Evolutionary conservation across 2,797 vertebrate species (phyloP), one percentile per base, ranked within the genome.

Genomic region (Pterois miles): DNA sequence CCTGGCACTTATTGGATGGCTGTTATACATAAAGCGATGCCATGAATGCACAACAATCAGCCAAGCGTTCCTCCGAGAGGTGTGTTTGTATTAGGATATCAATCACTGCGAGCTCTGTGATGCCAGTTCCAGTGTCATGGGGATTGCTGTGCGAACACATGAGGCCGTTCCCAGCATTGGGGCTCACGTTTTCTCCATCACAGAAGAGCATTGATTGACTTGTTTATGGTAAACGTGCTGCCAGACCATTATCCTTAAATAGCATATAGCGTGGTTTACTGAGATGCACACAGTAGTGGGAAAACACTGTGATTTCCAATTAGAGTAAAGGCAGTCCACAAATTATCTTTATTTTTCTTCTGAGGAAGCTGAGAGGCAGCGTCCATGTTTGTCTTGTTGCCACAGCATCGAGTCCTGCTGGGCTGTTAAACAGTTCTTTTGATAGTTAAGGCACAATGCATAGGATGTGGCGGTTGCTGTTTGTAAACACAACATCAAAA

Each of bases 51-150:
- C 84, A 82, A 85, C 85, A 85, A 89, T 87, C 83, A 76, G 78
- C 75, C 57, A 2, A 78, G 74, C 43, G 40, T 66, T 90, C 88
- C 91, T 85, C 67, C 7, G 83, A 89, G 91, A 87, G 86, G 54
- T 62, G 77, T 71, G 79, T 82, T 81, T 83, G 78, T 90, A 88
- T 93, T 87, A 92, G 83, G 90, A 80, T 89, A 92, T 94, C 91
- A 91, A 91, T 94, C 91, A 92, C 76, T 5, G 63, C n/a, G 18
- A 65, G 64, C 13, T 54, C 78, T n/a, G 69, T 6, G 27, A 65
- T 76, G 80, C 71, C 71, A 29, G 71, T 57, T 73, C 70, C 58
- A 18, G 31, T 8, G 81, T 85, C 85, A 75, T 67, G 74, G 48
- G 76, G 65, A 80, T 81, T 65, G 74, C 50, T 4, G 54, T 9